Percentiles rank a stretch among this genome's conserved stretches.
These are phyloP conservation scores for Apodemia zela DNA, from an alignment of 2,888 invertebrate genomes.

Conservation along the genomic window DNA sequence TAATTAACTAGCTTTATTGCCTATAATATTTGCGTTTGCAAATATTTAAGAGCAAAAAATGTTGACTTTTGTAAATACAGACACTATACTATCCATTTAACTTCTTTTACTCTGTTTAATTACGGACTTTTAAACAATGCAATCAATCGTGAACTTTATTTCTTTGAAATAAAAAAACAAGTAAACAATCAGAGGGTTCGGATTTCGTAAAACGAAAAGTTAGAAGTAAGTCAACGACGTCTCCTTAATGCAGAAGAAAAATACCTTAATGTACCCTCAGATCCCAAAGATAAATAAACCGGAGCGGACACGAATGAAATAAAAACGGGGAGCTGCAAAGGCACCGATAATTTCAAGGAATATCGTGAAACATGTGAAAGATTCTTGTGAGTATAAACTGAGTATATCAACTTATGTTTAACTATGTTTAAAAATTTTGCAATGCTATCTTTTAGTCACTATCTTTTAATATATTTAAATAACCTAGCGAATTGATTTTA, in stretches of 20 bases:
- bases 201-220: slow-evolving; percentile 65
- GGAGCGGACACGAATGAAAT: slow-evolving; percentile 72
- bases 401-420: neutral
- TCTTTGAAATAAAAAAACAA: slow-evolving; percentile 72
- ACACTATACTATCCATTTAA: slow-evolving; percentile 25
- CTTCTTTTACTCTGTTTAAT: slow-evolving; percentile 45
- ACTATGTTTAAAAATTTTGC: too few species aligned
- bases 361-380: slow-evolving; percentile 10
- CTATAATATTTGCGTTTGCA: too few species aligned
- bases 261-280: slow-evolving; percentile 79
- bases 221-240: slow-evolving; percentile 72
- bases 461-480: too few species aligned
- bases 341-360: slow-evolving; percentile 70
- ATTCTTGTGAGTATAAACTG: neutral
- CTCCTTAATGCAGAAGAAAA: slow-evolving; percentile 79
- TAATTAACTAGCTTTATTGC: too few species aligned
- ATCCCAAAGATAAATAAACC: slow-evolving; percentile 78
- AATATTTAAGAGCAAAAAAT: neutral
- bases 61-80: neutral
- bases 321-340: slow-evolving; percentile 69
- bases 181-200: slow-evolving; percentile 58
- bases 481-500: too few species aligned
- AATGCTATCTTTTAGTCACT: too few species aligned
- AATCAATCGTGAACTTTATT: slow-evolving; percentile 79
- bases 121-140: slow-evolving; percentile 60